phyloP scores from a whole-genome alignment of 1,140 invertebrate species.

The Bombus balteatus region DNA sequence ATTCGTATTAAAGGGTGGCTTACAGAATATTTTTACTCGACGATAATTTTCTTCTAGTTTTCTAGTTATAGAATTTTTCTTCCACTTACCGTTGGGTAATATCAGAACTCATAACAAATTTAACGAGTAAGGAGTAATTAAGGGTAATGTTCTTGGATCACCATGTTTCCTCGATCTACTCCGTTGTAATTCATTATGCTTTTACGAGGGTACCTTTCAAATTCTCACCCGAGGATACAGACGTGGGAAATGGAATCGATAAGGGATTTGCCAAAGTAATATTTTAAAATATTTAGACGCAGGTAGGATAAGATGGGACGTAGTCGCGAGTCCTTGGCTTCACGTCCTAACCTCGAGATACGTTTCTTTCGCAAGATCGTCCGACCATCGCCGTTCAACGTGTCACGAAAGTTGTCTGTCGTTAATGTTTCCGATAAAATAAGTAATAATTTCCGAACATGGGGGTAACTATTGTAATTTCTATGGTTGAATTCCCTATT shows the following conservation, averaged over 20 bases:
- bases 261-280: background rate
- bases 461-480: no score
- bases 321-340: background rate
- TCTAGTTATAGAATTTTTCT: no score
- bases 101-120: background rate
- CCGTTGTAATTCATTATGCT: slow-evolving; percentile 11
- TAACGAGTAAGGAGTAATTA: background rate
- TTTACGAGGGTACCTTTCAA: background rate
- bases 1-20: background rate
- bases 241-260: background rate
- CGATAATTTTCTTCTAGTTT: background rate
- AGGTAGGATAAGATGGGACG: background rate
- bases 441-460: no score
- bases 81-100: background rate
- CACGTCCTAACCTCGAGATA: background rate
- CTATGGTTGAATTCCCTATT: background rate
- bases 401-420: background rate
- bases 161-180: background rate
- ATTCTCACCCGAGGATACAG: background rate
- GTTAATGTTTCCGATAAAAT: no score
- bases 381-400: background rate
- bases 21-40: background rate
- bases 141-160: background rate
- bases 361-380: background rate
- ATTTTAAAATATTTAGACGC: slow-evolving; percentile 16